Base-by-base conservation (phyloP, 2,113 vertebrate species). In the Castor canadensis region DNA sequence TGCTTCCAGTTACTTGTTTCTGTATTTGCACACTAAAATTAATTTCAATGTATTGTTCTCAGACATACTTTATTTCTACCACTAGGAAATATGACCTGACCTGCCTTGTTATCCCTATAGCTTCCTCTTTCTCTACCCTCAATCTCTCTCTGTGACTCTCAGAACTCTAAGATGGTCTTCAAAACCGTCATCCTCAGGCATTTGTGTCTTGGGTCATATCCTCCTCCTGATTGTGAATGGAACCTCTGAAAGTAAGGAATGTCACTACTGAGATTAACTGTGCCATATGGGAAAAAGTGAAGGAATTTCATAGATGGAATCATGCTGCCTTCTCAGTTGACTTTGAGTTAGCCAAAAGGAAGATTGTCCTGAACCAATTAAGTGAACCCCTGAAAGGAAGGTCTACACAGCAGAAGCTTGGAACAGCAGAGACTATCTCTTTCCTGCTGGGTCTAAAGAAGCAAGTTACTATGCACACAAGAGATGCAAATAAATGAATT, bases 11-110 rank as follows among this genome's bases (percentile, higher is more conserved):
- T 85, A 66, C 7, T 40, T 28, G 54, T 71, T 47, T 4, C 79
- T 89, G 19, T 22, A 28, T 81, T 93, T 91, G 71, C 32, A 93
- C 4, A 93, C 40, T 32, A 52, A 93, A 90, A 62, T 85, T 85
- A 30, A 72, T 95, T 93, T 88, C 67, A 86, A 81, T 62, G 49
- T 75, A 43, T 2, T 88, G 1, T 83, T 93, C 26, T 95, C 75
- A 66, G 47, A 58, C 56, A 19, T 75, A 82, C 16, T 54, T 71
- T 54, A 17, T 40, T 80, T 92, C 52, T 45, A 52, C 22, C 17
- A 17, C 52, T 19, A 5, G 15, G 43, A 81, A 60, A 60, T 81
- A n/a, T 40, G n/a, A 58, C 40, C 26, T 81, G 54, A 81, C 17
- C 73, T 75, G 40, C 15, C 66, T 89, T 83, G 16, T 83, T 56